Base-by-base conservation (phyloP, 2,888 invertebrate genomes). In the Cerceris ruficornis region DNA sequence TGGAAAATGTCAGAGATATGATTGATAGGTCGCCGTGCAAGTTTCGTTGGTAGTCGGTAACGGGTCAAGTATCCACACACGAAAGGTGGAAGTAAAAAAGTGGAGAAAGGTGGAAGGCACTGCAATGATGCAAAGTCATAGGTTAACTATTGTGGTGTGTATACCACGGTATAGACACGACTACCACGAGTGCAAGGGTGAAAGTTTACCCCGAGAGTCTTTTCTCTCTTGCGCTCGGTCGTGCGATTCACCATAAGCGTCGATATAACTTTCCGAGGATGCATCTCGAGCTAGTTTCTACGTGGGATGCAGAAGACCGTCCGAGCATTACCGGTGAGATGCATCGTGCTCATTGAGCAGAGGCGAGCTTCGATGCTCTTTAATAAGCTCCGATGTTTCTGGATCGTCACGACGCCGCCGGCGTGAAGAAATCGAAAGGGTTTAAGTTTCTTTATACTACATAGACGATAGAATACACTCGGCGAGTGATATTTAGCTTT, bases 71-170 rank as follows among this genome's bases (percentile, higher is more conserved):
- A 81, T 76, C 74, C 49, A 76, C 64, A 70, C 59, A 71, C 76
- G 70, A 61, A 52, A 67, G 70, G 43, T n/a, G 67, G 74, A 73
- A 62, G 71, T 68, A 69, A 77, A 69, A 67, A 14, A 42, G 49
- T 54, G 77, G 73, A 80, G 82, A 82, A 82, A 80, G 72, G 72
- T 82, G 81, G 86, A 83, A 77, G 81, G 84, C 81, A 77, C 74
- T 81, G 76, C 83, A 82, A 71, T 77, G 73, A 81, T 84, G 80
- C 83, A 69, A 81, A 80, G 88, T 86, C 88, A 86, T 82, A 86
- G 87, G 86, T 88, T 83, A 88, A 87, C 75, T 83, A 82, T 85
- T 76, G 84, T 77, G 75, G 80, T 80, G 80, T 81, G 84, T 84
- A 85, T 78, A 75, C 28, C 58, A 70, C 70, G 71, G 75, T 60